Percentiles rank a stretch among this genome's conserved stretches.
Conservation (phyloP, 2,797 vertebrate genomes). For the Microctenopoma stevenorrisi region DNA sequence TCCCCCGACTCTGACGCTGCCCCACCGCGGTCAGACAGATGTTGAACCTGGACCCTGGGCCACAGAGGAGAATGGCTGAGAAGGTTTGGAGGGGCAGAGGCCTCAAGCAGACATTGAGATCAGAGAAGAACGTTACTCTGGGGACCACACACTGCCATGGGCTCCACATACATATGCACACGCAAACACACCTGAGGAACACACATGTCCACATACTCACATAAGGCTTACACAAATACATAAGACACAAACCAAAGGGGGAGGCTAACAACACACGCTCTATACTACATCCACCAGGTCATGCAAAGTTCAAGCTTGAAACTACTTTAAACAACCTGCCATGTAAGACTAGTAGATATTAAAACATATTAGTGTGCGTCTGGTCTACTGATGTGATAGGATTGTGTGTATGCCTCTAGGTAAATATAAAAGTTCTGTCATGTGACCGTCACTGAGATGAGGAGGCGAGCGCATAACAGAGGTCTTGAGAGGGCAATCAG, state of each 20-base stretch:
- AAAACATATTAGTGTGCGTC: slow-evolving; percentile 21
- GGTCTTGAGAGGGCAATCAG: slow-evolving; percentile 78
- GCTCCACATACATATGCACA: slow-evolving; percentile 45
- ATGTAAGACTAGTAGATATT: slow-evolving; percentile 30
- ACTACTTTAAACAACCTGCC: slow-evolving; percentile 20
- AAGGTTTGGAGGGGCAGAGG: slow-evolving; percentile 48
- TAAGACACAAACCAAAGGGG: slow-evolving; percentile 37
- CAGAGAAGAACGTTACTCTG: slow-evolving; percentile 59
- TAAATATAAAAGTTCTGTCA: slow-evolving; percentile 57
- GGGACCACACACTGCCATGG: slow-evolving; percentile 57
- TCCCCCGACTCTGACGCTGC: slow-evolving; percentile 36
- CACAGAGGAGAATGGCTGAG: slow-evolving; percentile 39
- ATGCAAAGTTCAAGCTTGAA: slow-evolving; percentile 62
- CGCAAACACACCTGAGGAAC: slow-evolving; percentile 51
- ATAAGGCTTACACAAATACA: slow-evolving; percentile 15
- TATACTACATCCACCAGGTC: slow-evolving; percentile 47
- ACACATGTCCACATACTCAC: slow-evolving; percentile 34
- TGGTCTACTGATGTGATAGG: slow-evolving; percentile 17
- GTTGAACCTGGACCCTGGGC: slow-evolving; percentile 44
- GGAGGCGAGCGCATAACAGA: slow-evolving; percentile 56
- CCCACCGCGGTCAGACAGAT: slow-evolving; percentile 10
- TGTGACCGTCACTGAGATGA: slow-evolving; percentile 57
- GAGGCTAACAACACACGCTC: slow-evolving; percentile 53
- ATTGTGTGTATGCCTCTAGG: slow-evolving; percentile 25
- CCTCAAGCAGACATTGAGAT: slow-evolving; percentile 66